Evolutionary conservation across 2,888 invertebrate species (phyloP), one percentile per base, ranked within the genome.

Genomic region (Abscondita cerata): DNA sequence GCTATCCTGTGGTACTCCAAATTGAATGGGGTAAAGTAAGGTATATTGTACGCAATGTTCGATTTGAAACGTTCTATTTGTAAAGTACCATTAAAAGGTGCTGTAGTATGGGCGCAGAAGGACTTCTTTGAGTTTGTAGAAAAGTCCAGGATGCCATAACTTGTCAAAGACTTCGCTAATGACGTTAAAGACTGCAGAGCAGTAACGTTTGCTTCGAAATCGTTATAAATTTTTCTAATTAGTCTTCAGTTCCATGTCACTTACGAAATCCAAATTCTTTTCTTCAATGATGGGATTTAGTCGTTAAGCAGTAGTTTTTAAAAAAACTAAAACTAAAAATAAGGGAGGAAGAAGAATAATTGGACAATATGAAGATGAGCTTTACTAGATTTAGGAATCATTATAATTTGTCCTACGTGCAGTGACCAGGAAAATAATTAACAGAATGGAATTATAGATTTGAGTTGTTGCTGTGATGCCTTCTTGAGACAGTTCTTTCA

Each of bases 401-500:
- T 38, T 38, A n/a, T 38, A n/a, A 38, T 38, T 38, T 38, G 12
- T 13, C 3, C 38, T 31, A 31, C 31, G 9, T 6, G n/a, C 38
- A 38, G 38, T 38, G 13, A 13, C 38, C 8, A 11, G 38, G 38
- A 13, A 38, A 38, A 13, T 38, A 38, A 11, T 38, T 38, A 4
- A 38, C 12, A 38, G 38, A 11, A 38, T 38, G 38, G 38, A 38
- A 38, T 38, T 38, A 38, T 38, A 38, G 38, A 38, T 38, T 38
- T 38, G 11, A 5, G 38, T 11, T 38, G 12, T 11, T 38, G 9
- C 31, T 31, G 31, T 31, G 31, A 31, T 9, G 31, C n/a, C 9
- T 31, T 31, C 9, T 31, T 6, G 31, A 6, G 31, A 31, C 6
- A 31, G 31, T 31, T 31, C 31, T 31, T 31, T 31, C 9, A 31